phyloP scores from a whole-genome alignment of 1,140 invertebrate species.

The Drosophila nasuta region DNA sequence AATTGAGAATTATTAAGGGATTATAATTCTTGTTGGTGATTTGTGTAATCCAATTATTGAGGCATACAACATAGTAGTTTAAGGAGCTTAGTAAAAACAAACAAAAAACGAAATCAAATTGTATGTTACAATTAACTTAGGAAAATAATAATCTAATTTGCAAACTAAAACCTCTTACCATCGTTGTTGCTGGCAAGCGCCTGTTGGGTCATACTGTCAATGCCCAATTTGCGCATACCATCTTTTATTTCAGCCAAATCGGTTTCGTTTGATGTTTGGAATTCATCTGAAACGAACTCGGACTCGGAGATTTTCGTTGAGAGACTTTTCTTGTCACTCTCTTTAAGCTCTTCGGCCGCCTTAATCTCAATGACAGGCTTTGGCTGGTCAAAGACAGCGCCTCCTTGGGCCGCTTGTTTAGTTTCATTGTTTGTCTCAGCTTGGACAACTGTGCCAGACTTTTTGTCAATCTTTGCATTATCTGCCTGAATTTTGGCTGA shows the following conservation, averaged over 20 bases:
- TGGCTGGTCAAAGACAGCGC: slow-evolving; percentile 50
- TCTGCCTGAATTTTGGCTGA: slow-evolving; percentile 35
- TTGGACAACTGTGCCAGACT: slow-evolving; percentile 5
- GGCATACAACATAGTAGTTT: slow-evolving; percentile 1
- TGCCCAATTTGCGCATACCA: slow-evolving; percentile 89
- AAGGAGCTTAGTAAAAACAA: not conserved
- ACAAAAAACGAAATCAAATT: not conserved
- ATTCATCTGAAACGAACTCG: slow-evolving; percentile 90
- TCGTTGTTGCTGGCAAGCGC: slow-evolving; percentile 71
- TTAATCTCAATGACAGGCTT: slow-evolving; percentile 50
- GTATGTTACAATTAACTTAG: slow-evolving; percentile 9
- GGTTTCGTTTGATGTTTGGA: slow-evolving; percentile 86
- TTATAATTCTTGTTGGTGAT: not conserved
- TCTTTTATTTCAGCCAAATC: slow-evolving; percentile 89
- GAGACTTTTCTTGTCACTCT: slow-evolving; percentile 31
- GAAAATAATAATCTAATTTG: slow-evolving; percentile 27
- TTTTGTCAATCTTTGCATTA: slow-evolving; percentile 41
- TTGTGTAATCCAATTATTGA: not conserved
- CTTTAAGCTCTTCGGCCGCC: slow-evolving; percentile 24
- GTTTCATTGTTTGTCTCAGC: slow-evolving; percentile 32
- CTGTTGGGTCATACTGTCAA: slow-evolving; percentile 84
- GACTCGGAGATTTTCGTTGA: slow-evolving; percentile 75
- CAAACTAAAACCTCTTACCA: slow-evolving; percentile 73
- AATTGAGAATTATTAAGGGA: not conserved
- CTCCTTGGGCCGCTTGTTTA: not conserved